Evolutionary conservation across 2,113 vertebrate genomes (phyloP).

Genomic region (Cyprinodon brontotheroides): DNA sequence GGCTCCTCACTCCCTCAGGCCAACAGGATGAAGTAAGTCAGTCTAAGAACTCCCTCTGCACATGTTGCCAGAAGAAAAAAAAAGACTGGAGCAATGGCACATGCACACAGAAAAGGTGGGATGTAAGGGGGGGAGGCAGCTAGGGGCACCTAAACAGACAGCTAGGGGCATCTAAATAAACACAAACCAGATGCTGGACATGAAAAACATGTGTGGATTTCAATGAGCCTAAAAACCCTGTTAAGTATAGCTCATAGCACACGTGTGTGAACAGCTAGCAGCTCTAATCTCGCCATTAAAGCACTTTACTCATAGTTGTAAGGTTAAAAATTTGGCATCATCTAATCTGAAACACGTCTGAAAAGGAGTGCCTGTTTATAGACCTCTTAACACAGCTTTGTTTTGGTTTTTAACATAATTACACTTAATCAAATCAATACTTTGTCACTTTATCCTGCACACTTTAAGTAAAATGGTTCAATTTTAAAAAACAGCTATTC

Average conservation of each 20-base stretch:
- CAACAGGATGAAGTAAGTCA: slow-evolving; percentile 60
- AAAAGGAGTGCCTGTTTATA: not conserved
- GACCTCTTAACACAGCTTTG: too few relatives aligned
- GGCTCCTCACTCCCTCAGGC: slow-evolving; percentile 65
- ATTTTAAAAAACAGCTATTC: too few relatives aligned
- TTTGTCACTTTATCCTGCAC: too few relatives aligned
- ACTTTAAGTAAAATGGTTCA: too few relatives aligned
- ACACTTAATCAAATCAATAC: too few relatives aligned
- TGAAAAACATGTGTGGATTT: slow-evolving; percentile 54
- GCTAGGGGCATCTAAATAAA: slow-evolving; percentile 71
- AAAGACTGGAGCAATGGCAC: not conserved
- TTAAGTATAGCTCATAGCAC: slow-evolving; percentile 30
- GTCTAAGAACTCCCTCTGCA: slow-evolving; percentile 37
- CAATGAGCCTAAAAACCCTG: slow-evolving; percentile 26
- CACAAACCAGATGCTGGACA: slow-evolving; percentile 70
- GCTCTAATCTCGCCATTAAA: not conserved
- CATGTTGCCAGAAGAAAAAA: slow-evolving; percentile 3
- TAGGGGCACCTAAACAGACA: slow-evolving; percentile 60
- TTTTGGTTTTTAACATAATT: too few relatives aligned
- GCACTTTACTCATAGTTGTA: not conserved
- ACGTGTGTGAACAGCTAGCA: not conserved
- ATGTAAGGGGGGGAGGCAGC: not conserved
- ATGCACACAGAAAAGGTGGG: not conserved
- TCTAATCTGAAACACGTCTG: not conserved
- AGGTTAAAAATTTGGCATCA: not conserved